Base-by-base conservation (phyloP, 2,797 vertebrate genomes). In the Sparus aurata region DNA sequence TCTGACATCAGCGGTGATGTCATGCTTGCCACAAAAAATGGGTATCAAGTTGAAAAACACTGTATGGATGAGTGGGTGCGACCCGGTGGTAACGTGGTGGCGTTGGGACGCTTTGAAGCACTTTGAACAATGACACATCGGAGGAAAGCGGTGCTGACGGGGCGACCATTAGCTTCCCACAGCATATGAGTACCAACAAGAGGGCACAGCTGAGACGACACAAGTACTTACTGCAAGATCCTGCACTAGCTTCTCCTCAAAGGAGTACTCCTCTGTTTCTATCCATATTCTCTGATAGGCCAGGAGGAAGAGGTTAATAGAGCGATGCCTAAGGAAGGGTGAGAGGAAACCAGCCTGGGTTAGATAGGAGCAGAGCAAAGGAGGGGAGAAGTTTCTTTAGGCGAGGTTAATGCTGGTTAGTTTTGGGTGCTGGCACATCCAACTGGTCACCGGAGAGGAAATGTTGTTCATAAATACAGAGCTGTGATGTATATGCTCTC, bases 271-370 rank as follows among this genome's bases (percentile, higher is more conserved):
- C 95, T 99, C 98, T 97, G 98, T 98, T 97, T 99, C 98, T 98
- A 99, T 99, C 98, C 98, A 99, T 96, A 97, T 98, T 96, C 96
- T 98, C 96, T 97, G 98, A 98, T 99, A 99, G 95, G 97, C 98
- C 97, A 97, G 96, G 95, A 99, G 97, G 97, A 99, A 99, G 96
- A 99, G 98, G 96, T 99, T 99, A 98, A 99, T 98, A 97, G 97
- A 98, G 96, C 98, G 98, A 97, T 99, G 98, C 98, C 98, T 99
- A 70, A 74, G 87, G 87, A 86, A 78, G 90, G 90, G 96, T 95
- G 92, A 97, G 95, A 97, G 95, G 92, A 96, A 93, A 97, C 97
- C 95, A 97, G 96, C 91, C 93, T 86, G 95, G 94, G 94, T 96
- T 95, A 96, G 85, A 81, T 69, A 87, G 91, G 93, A 95, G 87